Conservation (phyloP, 2,888 invertebrate species). For the Clunio marinus region DNA sequence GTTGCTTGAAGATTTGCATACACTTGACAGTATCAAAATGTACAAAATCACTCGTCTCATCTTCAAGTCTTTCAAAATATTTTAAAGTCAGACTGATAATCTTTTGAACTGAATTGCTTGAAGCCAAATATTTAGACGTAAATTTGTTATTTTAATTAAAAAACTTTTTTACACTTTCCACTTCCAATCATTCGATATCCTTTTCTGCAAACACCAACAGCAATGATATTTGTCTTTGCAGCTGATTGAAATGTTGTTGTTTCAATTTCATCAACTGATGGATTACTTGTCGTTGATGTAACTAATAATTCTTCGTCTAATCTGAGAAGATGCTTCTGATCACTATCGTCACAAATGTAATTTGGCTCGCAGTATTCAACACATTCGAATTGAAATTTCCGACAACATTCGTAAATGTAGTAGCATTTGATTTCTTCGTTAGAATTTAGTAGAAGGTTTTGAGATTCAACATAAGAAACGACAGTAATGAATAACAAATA, state of each 20-base stretch:
- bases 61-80: not conserved
- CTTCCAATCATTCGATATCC: not conserved
- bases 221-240: not conserved
- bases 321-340: no score
- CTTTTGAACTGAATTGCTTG: not conserved
- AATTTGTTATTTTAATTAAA: not conserved
- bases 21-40: no score
- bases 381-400: not conserved
- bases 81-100: not conserved
- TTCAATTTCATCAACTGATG: not conserved
- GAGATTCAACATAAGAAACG: not conserved
- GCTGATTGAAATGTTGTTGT: not conserved
- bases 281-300: not conserved
- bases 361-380: not conserved
- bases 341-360: no score
- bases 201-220: not conserved
- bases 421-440: not conserved
- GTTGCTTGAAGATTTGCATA: no score
- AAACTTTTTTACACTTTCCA: constrained; percentile 14
- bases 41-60: not conserved
- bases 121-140: no score
- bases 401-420: not conserved
- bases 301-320: not conserved
- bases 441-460: not conserved
- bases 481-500: not conserved